phyloP scores from a whole-genome alignment of 35 echinoderm and acorn worm genomes.

The Ophiothrix spiculata region DNA sequence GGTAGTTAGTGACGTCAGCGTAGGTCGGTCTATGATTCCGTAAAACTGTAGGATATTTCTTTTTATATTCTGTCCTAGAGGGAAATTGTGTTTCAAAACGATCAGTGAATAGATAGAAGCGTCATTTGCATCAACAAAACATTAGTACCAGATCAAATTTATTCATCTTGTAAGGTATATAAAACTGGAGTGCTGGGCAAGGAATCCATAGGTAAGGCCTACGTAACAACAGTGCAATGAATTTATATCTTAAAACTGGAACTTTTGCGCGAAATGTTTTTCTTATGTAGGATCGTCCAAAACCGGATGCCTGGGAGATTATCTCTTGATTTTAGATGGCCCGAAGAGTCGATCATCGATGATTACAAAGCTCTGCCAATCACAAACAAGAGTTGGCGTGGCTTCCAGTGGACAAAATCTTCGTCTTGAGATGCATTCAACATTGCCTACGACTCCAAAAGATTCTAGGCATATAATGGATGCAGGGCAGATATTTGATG shows the following conservation, averaged over 20 bases:
- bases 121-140: neutral
- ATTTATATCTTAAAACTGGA: neutral
- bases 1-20: no score
- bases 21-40: no score
- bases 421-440: constrained; percentile 69
- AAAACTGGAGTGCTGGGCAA: neutral
- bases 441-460: neutral
- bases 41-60: no score
- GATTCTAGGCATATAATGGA: neutral
- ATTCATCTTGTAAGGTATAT: no score
- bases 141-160: no score
- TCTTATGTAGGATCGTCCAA: constrained; percentile 11
- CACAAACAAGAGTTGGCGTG: constrained; percentile 64
- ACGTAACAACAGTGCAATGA: neutral
- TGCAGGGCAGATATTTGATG: neutral
- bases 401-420: constrained; percentile 52
- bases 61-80: neutral
- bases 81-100: neutral
- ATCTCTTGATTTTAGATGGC: constrained; percentile 69
- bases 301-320: constrained; percentile 72
- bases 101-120: no score
- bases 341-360: constrained; percentile 50
- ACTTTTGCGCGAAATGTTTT: neutral
- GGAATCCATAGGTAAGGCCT: neutral
- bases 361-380: constrained; percentile 80